Base-by-base conservation (phyloP, 2,113 vertebrate species). In the Hyperoodon ampullatus region DNA sequence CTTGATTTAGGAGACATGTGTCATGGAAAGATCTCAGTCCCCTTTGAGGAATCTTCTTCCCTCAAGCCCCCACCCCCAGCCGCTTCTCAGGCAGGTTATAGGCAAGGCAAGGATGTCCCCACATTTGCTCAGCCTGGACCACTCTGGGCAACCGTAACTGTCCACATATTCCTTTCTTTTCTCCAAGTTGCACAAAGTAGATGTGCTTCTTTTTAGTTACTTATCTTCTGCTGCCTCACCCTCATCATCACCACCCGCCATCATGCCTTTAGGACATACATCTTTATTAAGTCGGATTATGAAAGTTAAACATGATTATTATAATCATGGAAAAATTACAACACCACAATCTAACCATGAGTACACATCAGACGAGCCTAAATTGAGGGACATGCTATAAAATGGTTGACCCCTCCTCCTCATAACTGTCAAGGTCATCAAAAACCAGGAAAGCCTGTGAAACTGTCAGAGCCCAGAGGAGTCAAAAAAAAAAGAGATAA, bases 1-100 rank as follows among this genome's bases (percentile, higher is more conserved):
- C 95, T 93, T 97, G 92, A 96, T 97, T 97, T 96, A 97, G 92
- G 89, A 96, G 92, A 68, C 82, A 95, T 97, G 95, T 96, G 89
- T 96, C 78, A 95, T 78, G 89, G 94, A 96, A 98, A 95, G 66
- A 98, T 93, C 74, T 92, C 78, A 58, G 61, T 71, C 11, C 60
- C 18, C 55, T n/a, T 53, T 84, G 60, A 75, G n/a, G n/a, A 93
- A 19, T 85, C 53, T 90, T 90, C 65, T 18, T 30, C 24, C 30
- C 2, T 53, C 39, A 18, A 6, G 16, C 16, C 60, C 12, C 39
- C 21, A 15, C 5, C 11, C 3, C 1, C 26, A 74, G 68, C 8
- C 3, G 50, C 77, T 97, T 60, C 63, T 77, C 85, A 70, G n/a
- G 72, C 87, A 90, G 83, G 50, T 93, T 63, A 60, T 14, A 72